Conservation (phyloP, 2,888 invertebrate genomes). For the Hetaerina titia region DNA sequence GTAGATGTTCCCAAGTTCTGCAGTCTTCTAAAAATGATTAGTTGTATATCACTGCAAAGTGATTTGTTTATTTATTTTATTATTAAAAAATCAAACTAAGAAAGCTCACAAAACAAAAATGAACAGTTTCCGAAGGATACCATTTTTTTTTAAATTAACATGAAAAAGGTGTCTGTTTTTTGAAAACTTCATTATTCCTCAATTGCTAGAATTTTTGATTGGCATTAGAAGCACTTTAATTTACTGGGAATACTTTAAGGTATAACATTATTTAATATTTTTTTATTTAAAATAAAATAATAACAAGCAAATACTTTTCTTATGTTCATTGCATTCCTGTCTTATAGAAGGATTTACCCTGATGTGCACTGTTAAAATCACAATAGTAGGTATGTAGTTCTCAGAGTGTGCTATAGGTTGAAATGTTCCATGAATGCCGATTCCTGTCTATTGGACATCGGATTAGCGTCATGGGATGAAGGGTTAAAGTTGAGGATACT, state of each 20-base stretch:
- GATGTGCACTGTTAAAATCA: neutral
- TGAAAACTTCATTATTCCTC: neutral
- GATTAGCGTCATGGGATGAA: too few relatives aligned
- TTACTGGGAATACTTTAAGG: constrained; percentile 27
- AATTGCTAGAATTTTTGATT: constrained; percentile 29
- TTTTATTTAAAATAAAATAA: constrained; percentile 57
- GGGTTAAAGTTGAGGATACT: too few relatives aligned
- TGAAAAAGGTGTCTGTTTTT: neutral
- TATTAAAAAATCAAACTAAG: neutral
- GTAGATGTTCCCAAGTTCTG: neutral
- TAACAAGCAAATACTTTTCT: neutral
- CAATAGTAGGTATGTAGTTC: too few relatives aligned
- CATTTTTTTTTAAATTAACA: neutral
- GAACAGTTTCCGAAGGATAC: neutral
- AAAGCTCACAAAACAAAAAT: neutral
- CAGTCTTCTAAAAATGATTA: constrained; percentile 8
- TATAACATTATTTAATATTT: constrained; percentile 59
- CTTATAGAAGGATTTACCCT: neutral
- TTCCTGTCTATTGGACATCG: too few relatives aligned
- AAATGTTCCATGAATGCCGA: too few relatives aligned
- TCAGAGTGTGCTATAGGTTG: too few relatives aligned
- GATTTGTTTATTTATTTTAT: constrained; percentile 52
- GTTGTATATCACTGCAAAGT: constrained; percentile 24
- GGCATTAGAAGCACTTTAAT: constrained; percentile 36
- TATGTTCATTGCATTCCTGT: neutral